phyloP scores from a whole-genome alignment of 1,140 invertebrate genomes.

The Hylaeus volcanicus region DNA sequence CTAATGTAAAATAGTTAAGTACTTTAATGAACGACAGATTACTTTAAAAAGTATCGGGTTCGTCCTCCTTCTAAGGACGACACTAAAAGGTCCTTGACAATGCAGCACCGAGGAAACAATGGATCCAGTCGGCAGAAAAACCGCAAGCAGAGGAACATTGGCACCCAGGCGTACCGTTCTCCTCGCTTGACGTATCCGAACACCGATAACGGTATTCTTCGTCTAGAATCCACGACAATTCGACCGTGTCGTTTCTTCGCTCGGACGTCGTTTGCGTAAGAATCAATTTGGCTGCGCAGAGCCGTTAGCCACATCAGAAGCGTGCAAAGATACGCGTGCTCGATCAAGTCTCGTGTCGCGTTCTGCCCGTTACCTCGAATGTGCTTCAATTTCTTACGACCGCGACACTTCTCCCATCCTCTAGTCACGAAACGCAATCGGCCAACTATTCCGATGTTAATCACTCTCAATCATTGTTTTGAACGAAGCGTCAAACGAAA shows the following conservation, averaged over 20 bases:
- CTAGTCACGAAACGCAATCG: background rate
- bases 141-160: background rate
- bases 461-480: no score
- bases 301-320: conserved; percentile 33
- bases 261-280: conserved; percentile 46
- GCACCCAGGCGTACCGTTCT: conserved; percentile 41
- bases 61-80: no score
- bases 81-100: conserved; percentile 6
- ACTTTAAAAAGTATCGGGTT: no score
- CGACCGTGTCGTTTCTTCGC: conserved; percentile 18
- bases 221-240: conserved; percentile 42
- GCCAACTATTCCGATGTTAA: background rate
- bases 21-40: no score
- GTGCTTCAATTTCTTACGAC: background rate
- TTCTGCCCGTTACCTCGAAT: conserved; percentile 3
- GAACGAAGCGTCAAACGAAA: no score
- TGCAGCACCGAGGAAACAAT: background rate
- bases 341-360: background rate
- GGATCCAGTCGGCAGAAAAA: conserved; percentile 26
- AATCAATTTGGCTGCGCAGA: conserved; percentile 52
- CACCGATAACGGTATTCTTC: conserved; percentile 49
- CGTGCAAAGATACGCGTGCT: background rate
- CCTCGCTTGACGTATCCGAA: conserved; percentile 24
- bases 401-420: background rate
- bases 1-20: no score